Base-by-base conservation (phyloP, 30 jellyfish, hydroid and myxozoan species). In the Aurelia aurita complex sp. Pacific region DNA sequence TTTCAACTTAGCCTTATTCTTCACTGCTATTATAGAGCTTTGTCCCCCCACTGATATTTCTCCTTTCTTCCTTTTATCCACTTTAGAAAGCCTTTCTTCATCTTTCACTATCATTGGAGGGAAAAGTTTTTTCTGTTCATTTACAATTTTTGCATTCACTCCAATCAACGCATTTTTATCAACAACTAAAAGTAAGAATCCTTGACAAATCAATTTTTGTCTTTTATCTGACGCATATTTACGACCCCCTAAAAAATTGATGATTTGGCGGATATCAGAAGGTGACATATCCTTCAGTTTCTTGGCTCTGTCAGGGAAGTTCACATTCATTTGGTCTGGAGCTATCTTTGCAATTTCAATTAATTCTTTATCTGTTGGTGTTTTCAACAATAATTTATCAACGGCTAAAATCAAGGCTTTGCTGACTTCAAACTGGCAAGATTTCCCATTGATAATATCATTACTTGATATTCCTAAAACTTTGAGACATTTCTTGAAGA, bases 321-420 rank as follows among this genome's bases (percentile, higher is more conserved):
- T 70, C 17, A 82, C 63, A 42, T 82, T 82, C 86, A 82, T 82
- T 5, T 70, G 92, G 4, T 61, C 67, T 12, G 92, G 92, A 7
- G 85, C 85, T 54, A 71, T 3, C 23, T 55, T 42, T 5, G 67
- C 92, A 9, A 82, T 40, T 10, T 64, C 19, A 23, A 35, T 15
- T 63, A 82, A 57, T n/a, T 82, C 85, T 15, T 60, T 74, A 0
- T 71, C 34, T 72, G 85, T 70, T 16, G 85, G 85, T n/a, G 46
- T 36, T 42, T 63, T 55, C 62, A 55, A 53, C 92, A 72, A 0
- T 38, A 70, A 65, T 6, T 35, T 62, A 4, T 72, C 77, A 34
- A 85, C 85, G 23, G 62, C 80, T 2, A 18, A 33, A 13, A 82
- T 32, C 62, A 70, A 64, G 5, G 33, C 35, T 38, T 33, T 82